phyloP scores from a whole-genome alignment of 2,113 vertebrate genomes.

The Sterrhoptilus dennistouni region DNA sequence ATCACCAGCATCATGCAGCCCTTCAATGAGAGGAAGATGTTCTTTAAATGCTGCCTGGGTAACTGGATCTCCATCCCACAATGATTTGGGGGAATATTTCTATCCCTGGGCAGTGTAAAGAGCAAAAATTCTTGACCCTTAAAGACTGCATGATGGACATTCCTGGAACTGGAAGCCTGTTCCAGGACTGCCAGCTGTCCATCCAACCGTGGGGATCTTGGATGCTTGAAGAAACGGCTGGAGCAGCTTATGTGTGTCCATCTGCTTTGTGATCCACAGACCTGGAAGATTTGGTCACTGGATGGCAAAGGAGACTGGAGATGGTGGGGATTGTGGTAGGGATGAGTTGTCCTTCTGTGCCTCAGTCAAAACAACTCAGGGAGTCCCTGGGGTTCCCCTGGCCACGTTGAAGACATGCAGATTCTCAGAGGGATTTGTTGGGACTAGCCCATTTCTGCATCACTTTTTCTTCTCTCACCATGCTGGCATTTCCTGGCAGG shows the following conservation, averaged over 20 bases:
- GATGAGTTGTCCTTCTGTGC: neutral
- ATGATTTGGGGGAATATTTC: neutral
- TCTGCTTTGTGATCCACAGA: neutral
- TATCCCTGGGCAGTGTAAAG: neutral
- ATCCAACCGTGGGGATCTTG: neutral
- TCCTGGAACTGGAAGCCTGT: neutral
- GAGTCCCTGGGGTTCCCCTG: neutral
- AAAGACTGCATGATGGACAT: neutral
- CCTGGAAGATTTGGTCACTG: neutral
- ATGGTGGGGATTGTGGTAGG: neutral
- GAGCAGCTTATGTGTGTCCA: neutral
- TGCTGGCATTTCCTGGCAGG: neutral
- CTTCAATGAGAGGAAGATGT: conserved; percentile 17
- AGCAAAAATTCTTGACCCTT: neutral
- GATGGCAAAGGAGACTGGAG: neutral
- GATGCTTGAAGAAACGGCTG: neutral
- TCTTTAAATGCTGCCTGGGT: conserved; percentile 9
- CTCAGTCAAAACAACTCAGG: neutral
- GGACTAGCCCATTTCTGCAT: neutral
- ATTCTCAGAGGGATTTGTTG: neutral
- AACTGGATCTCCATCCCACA: conserved; percentile 7
- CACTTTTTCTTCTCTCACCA: neutral
- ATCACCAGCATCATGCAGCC: conserved; percentile 41
- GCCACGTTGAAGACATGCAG: neutral
- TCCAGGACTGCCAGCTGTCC: neutral